phyloP scores from a whole-genome alignment of 2,888 invertebrate genomes.

The Lepidochitona cinerea region DNA sequence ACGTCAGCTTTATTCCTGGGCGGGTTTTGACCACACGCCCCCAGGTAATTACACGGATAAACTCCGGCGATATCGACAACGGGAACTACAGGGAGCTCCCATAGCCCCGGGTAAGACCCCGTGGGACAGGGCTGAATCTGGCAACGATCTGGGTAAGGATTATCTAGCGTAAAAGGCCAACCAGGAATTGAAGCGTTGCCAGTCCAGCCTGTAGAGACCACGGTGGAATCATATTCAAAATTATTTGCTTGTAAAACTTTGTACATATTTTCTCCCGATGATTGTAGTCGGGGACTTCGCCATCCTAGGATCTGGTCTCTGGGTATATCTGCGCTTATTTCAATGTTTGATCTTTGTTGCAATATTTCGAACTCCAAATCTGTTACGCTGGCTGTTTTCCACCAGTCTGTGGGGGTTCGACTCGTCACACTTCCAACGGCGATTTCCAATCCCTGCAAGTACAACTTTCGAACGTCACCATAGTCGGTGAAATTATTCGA shows the following conservation, averaged over 20 bases:
- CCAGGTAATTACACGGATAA: constrained; percentile 30
- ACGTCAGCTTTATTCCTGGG: constrained; percentile 16
- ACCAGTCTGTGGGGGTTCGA: constrained; percentile 81
- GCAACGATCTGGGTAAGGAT: constrained; percentile 43
- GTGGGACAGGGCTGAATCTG: constrained; percentile 40
- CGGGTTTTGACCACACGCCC: constrained; percentile 17
- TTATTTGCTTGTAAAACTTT: constrained; percentile 40
- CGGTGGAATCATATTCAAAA: constrained; percentile 50
- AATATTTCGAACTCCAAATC: constrained; percentile 49
- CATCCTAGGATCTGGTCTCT: constrained; percentile 47
- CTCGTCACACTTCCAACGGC: constrained; percentile 91
- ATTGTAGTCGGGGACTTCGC: constrained; percentile 50
- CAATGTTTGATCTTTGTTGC: constrained; percentile 46
- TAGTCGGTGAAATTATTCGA: constrained; percentile 99
- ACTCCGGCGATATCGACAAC: constrained; percentile 9
- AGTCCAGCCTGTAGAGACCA: constrained; percentile 35
- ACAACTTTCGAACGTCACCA: constrained; percentile 96
- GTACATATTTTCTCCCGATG: constrained; percentile 47
- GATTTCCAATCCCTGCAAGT: constrained; percentile 81
- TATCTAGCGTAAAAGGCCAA: constrained; percentile 96
- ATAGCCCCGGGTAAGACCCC: constrained; percentile 73
- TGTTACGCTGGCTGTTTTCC: constrained; percentile 74
- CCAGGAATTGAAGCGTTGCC: constrained; percentile 79
- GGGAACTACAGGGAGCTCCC: constrained; percentile 77
- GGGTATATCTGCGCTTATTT: constrained; percentile 36